Evolutionary conservation across 2,113 vertebrate species (phyloP).

Genomic region (Strix uralensis): DNA sequence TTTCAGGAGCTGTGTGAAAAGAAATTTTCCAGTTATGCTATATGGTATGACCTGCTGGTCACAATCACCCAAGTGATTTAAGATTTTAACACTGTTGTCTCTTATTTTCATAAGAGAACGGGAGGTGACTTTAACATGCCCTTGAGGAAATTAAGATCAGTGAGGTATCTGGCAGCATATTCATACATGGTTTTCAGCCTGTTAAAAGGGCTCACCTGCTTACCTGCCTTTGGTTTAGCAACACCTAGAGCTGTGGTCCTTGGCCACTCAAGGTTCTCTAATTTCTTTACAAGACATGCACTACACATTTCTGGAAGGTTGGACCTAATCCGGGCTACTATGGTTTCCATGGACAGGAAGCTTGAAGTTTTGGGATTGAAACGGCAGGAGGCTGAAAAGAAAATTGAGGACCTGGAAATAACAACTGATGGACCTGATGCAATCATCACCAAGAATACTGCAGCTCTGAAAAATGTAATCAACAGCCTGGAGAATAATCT

Average conservation of each 20-base stretch:
- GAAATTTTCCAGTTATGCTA: background rate
- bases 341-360: conserved; percentile 55
- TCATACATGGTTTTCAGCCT: background rate
- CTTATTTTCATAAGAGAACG: background rate
- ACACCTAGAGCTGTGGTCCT: background rate
- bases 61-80: background rate
- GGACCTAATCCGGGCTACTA: conserved; percentile 45
- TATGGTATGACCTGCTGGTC: background rate
- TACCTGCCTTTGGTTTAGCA: background rate
- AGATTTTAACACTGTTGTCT: background rate
- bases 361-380: conserved; percentile 53
- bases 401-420: conserved; percentile 57
- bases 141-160: conserved; percentile 24
- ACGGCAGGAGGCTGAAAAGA: conserved; percentile 45
- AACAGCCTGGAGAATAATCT: conserved; percentile 13
- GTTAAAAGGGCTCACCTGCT: background rate
- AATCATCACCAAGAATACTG: conserved; percentile 4
- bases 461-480: conserved; percentile 21
- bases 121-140: background rate
- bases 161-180: background rate
- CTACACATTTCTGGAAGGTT: conserved; percentile 18
- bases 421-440: conserved; percentile 29
- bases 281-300: conserved; percentile 8
- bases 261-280: background rate
- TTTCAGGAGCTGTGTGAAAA: background rate